Base-by-base conservation (phyloP, 2,888 invertebrate species). In the Lissocephala sabroskyi region DNA sequence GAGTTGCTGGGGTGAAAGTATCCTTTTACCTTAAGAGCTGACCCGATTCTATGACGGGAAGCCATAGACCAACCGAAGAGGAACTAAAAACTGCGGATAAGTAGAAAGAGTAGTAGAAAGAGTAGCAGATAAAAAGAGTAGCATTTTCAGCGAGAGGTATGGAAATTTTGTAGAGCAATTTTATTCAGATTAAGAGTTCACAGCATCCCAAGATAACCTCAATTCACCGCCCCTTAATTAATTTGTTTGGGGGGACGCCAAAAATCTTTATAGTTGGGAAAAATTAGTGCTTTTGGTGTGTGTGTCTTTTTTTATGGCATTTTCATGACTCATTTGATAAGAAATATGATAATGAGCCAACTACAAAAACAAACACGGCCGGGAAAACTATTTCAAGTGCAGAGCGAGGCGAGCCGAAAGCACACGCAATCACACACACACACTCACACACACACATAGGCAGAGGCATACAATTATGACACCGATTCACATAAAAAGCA, bases 301-400 rank as follows among this genome's bases (percentile, higher is more conserved):
- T 19, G 37, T 47, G 10, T 58, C 52, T 39, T 46, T 41, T n/a
- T 41, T 43, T 13, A 23, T 39, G 40, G 11, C 45, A n/a, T 26
- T 55, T 51, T 56, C 51, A 56, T 75, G 64, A 71, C 44, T 64
- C 70, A 65, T 58, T 52, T 75, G 70, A 70, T 70, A 70, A 71
- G 76, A 56, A 53, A 53, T 42, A 54, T 59, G 61, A 61, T 61
- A 65, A 59, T 52, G 41, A 33, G 23, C 49, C 45, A 51, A 59
- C 63, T 52, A 56, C 39, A 47, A 47, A 43, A 3, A 30, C 35
- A 58, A 36, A 23, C 45, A 41, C 33, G 13, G 33, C 35, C 23
- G 3, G 23, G 23, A 42, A 45, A 63, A 68, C 53, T 65, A 74
- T 74, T 67, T 70, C 66, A 60, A 74, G 75, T 63, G 75, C 66